phyloP scores from a whole-genome alignment of 2,797 vertebrate species.

The Pseudochaenichthys georgianus region DNA sequence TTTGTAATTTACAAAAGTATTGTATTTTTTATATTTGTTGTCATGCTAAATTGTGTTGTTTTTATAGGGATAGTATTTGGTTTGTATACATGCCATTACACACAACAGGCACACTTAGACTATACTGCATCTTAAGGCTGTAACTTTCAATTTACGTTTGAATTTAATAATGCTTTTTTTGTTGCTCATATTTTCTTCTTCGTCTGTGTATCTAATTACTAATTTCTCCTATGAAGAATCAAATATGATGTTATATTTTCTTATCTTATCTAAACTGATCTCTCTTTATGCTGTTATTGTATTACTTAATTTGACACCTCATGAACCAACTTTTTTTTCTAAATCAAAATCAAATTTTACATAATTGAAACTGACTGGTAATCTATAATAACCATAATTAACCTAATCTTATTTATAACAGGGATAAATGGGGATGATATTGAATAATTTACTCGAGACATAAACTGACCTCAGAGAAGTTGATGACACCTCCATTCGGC shows the following conservation, averaged over 20 bases:
- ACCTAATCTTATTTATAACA: neutral
- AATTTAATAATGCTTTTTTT: neutral
- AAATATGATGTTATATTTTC: neutral
- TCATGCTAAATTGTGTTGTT: neutral
- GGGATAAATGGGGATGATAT: neutral
- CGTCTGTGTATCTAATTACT: neutral
- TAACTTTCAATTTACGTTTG: neutral
- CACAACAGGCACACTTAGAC: neutral
- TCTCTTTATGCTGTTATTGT: neutral
- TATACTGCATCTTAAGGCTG: neutral
- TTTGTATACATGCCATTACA: neutral
- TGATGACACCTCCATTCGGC: constrained; percentile 27
- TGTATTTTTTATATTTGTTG: no score
- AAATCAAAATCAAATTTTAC: neutral
- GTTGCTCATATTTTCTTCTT: neutral
- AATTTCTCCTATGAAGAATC: neutral
- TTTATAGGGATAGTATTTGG: neutral
- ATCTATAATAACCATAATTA: neutral
- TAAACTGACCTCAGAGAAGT: constrained; percentile 54
- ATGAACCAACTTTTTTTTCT: neutral
- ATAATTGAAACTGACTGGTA: neutral
- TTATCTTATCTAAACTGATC: neutral
- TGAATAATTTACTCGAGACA: neutral
- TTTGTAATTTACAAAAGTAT: neutral
- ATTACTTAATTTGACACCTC: neutral